Conservation (phyloP, 1,140 invertebrate genomes). For the Drosophila lowei region DNA sequence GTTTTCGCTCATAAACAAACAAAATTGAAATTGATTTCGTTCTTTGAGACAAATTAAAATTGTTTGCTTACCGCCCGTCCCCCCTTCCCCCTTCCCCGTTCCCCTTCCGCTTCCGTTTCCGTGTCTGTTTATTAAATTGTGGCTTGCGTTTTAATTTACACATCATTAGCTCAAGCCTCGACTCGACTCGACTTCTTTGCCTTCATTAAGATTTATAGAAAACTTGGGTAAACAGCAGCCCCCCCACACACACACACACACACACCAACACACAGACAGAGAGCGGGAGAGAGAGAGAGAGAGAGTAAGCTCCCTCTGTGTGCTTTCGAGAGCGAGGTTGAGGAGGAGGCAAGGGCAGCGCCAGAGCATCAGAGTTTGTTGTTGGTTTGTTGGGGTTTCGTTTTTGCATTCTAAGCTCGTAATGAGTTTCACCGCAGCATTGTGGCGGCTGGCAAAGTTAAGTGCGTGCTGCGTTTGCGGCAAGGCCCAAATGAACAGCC, state of each 20-base stretch:
- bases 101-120: not conserved
- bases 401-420: conserved; percentile 80
- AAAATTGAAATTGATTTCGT: not conserved
- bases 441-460: conserved; percentile 75
- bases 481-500: conserved; percentile 66
- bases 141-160: conserved; percentile 62
- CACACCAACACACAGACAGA: conserved; percentile 2
- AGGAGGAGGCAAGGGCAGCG: too few relatives aligned
- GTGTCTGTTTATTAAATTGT: conserved; percentile 43
- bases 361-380: conserved; percentile 18
- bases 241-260: conserved; percentile 1
- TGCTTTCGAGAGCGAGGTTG: not conserved
- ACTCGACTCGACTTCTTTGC: conserved; percentile 36
- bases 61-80: not conserved
- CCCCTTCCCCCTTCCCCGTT: not conserved
- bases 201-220: conserved; percentile 77
- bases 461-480: conserved; percentile 77
- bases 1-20: conserved; percentile 1
- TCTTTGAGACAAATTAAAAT: conserved; percentile 1
- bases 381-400: conserved; percentile 50
- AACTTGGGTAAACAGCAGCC: conserved; percentile 45
- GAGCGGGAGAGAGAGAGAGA: not conserved
- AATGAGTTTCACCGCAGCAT: conserved; percentile 78
- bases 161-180: conserved; percentile 54
- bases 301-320: not conserved